Percentiles rank a stretch among this genome's conserved stretches.
Conservation (phyloP, 2,888 invertebrate genomes). For the Ganaspis brasiliensis region DNA sequence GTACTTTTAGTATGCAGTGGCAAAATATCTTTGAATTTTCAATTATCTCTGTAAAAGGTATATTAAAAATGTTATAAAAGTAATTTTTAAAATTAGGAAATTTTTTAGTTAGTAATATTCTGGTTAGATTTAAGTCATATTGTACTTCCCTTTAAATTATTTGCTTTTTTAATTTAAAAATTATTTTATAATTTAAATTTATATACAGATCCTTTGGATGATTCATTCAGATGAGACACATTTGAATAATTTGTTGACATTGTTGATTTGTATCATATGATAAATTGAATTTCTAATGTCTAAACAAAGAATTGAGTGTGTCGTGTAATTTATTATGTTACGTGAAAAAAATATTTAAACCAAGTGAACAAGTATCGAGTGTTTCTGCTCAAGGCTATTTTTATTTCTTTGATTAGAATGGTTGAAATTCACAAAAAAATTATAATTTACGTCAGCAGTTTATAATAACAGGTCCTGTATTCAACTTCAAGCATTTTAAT, state of each 20-base stretch:
- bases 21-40: slow-evolving; percentile 38
- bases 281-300: not conserved
- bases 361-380: not conserved
- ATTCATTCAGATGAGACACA: not conserved
- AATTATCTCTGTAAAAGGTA: too few relatives aligned
- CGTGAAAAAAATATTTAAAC: not conserved
- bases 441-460: not conserved
- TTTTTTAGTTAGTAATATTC: too few relatives aligned
- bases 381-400: not conserved
- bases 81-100: too few relatives aligned
- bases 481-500: not conserved
- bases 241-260: not conserved
- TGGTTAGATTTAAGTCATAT: too few relatives aligned
- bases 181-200: too few relatives aligned
- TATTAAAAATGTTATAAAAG: not conserved
- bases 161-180: too few relatives aligned
- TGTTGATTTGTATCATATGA: too few relatives aligned
- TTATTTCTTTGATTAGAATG: not conserved
- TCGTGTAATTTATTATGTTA: not conserved
- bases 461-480: not conserved
- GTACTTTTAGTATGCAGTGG: slow-evolving; percentile 27
- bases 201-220: too few relatives aligned
- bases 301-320: not conserved
- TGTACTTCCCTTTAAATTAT: too few relatives aligned
- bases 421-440: too few relatives aligned